Percentiles rank a stretch among this genome's conserved stretches.
These are phyloP conservation scores for Oriolus oriolus DNA, from an alignment of 2,113 vertebrate genomes.

Conservation along the genomic window DNA sequence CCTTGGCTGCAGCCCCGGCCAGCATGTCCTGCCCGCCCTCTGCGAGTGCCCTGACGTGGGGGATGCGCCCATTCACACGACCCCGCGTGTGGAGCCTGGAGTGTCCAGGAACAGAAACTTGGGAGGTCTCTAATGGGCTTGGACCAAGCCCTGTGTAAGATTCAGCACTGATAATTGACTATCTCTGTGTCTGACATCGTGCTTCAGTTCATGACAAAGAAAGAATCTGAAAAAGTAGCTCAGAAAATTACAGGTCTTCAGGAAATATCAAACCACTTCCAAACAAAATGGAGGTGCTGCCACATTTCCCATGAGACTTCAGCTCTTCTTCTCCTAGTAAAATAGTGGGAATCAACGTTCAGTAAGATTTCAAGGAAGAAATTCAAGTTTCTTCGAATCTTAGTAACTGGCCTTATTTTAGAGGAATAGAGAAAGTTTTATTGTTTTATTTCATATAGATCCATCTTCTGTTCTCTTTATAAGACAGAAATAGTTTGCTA, in stretches of 20 bases:
- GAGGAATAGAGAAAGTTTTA: background rate
- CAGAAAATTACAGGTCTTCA: background rate
- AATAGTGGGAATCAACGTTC: background rate
- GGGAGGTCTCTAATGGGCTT: constrained; percentile 48
- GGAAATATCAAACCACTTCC: background rate
- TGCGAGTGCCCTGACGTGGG: background rate
- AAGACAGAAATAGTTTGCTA: background rate
- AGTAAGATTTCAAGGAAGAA: background rate
- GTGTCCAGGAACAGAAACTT: background rate
- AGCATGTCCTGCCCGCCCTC: background rate
- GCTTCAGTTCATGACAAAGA: background rate
- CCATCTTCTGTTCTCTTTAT: background rate
- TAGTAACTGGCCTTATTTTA: background rate
- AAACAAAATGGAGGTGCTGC: background rate
- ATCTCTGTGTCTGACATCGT: background rate
- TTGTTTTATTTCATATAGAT: background rate
- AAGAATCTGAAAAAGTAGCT: background rate
- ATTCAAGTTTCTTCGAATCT: background rate
- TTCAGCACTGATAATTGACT: background rate
- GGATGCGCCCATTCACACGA: background rate
- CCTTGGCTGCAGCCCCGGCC: background rate
- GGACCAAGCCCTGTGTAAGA: background rate
- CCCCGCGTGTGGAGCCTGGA: background rate
- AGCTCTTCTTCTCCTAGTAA: background rate
- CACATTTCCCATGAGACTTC: background rate